These are phyloP conservation scores for Blastobasis adustella DNA, from an alignment of 2,888 invertebrate species.

Conservation along the genomic window DNA sequence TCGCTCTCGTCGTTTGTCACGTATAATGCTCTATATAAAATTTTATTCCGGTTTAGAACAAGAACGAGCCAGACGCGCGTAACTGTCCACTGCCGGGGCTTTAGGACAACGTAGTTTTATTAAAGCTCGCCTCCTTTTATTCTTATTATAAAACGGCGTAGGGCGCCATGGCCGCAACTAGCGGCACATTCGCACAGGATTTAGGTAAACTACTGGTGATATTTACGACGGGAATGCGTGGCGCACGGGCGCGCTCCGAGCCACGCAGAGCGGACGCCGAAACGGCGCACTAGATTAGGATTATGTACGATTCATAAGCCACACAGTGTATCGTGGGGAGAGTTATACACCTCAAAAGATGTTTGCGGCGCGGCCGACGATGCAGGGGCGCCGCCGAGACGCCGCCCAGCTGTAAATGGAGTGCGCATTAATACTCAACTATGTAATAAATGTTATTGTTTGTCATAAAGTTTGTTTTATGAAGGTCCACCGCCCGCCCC, in stretches of 20 bases:
- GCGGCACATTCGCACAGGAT: conserved; percentile 19
- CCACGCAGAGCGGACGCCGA: conserved; percentile 22
- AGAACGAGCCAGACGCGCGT: conserved; percentile 39
- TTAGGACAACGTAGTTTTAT: conserved; percentile 36
- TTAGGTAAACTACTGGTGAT: conserved; percentile 23
- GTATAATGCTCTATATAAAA: conserved; percentile 58
- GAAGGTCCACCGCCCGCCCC: conserved; percentile 45
- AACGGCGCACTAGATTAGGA: conserved; percentile 36
- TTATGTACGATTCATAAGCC: conserved; percentile 37
- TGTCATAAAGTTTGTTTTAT: conserved; percentile 70
- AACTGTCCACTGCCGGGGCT: conserved; percentile 38
- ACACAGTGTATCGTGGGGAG: conserved; percentile 23
- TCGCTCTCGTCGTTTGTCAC: conserved; percentile 54
- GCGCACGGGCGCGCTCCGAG: conserved; percentile 6
- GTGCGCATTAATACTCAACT: conserved; percentile 64
- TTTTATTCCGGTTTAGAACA: conserved; percentile 52
- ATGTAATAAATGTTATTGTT: conserved; percentile 72
- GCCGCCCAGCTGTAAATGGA: conserved; percentile 58
- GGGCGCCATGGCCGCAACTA: conserved; percentile 17
- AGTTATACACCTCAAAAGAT: conserved; percentile 34
- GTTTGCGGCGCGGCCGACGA: conserved; percentile 42
- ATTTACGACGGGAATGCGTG: conserved; percentile 25
- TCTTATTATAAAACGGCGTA: conserved; percentile 26
- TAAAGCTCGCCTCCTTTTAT: conserved; percentile 32
- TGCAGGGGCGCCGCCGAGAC: conserved; percentile 42